Evolutionary conservation across 1,140 invertebrate species (phyloP), one percentile per base, ranked within the genome.

Genomic region (Pollicipes pollicipes): DNA sequence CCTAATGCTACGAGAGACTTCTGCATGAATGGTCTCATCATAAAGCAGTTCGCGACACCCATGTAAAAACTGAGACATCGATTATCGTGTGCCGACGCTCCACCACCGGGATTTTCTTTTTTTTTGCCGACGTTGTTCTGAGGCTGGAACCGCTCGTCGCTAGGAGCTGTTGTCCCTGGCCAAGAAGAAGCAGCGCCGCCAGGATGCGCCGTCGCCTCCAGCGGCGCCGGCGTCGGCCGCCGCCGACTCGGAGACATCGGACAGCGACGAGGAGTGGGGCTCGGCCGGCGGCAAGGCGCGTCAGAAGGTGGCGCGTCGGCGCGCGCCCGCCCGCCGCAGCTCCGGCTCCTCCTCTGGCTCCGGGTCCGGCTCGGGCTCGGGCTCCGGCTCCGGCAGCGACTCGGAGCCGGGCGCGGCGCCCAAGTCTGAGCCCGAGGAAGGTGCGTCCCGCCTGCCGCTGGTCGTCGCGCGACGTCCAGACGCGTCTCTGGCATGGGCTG

Each of bases 151-250:
- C 45, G 2, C 24, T 2, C 17, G 21, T 58, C 45, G 2, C 10
- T 77, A 96, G 92, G 91, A 94, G 82, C 86, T 95, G 73, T 78
- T 94, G 75, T 89, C 89, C 30, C 79, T 95, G 70, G 88, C 91
- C 78, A 93, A 94, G 79, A 90, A 91, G 76, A 90, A 90, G 85
- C 85, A 77, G 32, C 72, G 73, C 66, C 70, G 32, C 68, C 74
- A 75, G 31, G 76, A 77, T 29, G 70, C 71, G 17, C 58, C 66
- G 21, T 35, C 64, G n/a, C 13, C 72, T 3, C n/a, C 68, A n/a
- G 37, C 37, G 63, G 64, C 45, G n/a, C 45, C n/a, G n/a, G 72
- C 72, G 29, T 35, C 66, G 27, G 35, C 70, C 10, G 77, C 77
- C 72, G 82, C 81, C 28, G 84, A 85, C 74, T 87, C 87, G 0